Base-by-base conservation (phyloP, 2,113 vertebrate species). In the Probosciger aterrimus region DNA sequence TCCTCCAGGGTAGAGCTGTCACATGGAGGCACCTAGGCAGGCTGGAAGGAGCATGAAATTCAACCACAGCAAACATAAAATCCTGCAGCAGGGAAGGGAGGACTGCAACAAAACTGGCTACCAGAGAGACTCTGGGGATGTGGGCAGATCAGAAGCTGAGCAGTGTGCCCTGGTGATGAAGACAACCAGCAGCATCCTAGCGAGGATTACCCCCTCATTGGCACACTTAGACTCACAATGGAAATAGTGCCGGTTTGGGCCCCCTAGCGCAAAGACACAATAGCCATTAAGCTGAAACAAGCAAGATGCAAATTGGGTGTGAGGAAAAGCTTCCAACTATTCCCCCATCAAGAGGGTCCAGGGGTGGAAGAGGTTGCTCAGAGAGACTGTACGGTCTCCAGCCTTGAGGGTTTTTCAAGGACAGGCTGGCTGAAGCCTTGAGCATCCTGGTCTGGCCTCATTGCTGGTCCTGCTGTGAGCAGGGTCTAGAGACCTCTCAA, bases 221-320 rank as follows among this genome's bases (percentile, higher is more conserved):
- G 41, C 60, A 31, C 13, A 20, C 18, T 3, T 0, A 2, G 35
- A 25, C 10, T 74, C 9, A 7, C 20, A 33, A 0, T n/a, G n/a
- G 9, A 23, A 70, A 4, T 2, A n/a, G 14, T 15, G 28, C 3
- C 4, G 25, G 10, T 68, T 35, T 18, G 41, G 17, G 6, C 0
- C 4, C 1, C 19, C 10, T 37, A 33, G 2, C 11, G 46, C 27
- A 20, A n/a, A 71, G 4, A 64, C 23, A 8, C 49, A 33, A 27
- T 4, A 13, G 12, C 3, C 1, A 0, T 8, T 7, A n/a, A 65
- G 20, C 9, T 7, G 20, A 55, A 83, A 81, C 15, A 39, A 35
- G 11, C 7, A 35, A 71, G 35, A 17, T 44, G 11, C 11, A 68
- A n/a, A 49, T 7, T 10, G 16, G 12, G 6, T 9, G 16, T 75